Conservation (phyloP, 1,140 invertebrate genomes). For the Ceratosolen fusciceps region DNA sequence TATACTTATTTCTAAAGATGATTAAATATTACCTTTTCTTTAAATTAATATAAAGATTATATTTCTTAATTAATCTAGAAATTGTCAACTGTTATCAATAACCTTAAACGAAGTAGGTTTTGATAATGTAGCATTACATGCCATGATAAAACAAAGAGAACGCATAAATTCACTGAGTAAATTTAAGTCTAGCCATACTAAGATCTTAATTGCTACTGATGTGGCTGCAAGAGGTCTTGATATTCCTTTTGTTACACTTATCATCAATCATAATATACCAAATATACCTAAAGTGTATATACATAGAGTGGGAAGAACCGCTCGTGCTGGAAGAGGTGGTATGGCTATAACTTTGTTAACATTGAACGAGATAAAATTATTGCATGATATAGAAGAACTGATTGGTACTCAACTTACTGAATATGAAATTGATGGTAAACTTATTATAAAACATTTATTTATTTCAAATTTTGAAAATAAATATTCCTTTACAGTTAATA, state of each 20-base stretch:
- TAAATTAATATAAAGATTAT: background rate
- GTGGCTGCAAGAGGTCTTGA: conserved; percentile 94
- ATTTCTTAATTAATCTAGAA: conserved; percentile 70
- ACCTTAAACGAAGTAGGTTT: conserved; percentile 89
- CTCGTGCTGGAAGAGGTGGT: conserved; percentile 89
- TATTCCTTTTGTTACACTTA: conserved; percentile 90
- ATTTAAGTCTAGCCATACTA: conserved; percentile 88
- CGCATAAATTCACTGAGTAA: conserved; percentile 83
- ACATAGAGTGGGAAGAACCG: conserved; percentile 96
- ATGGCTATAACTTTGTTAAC: conserved; percentile 92
- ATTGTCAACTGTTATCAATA: conserved; percentile 89
- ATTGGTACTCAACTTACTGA: conserved; percentile 90
- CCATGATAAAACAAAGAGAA: conserved; percentile 87
- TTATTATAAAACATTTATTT: too few species aligned
- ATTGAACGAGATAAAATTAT: conserved; percentile 89
- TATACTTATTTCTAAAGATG: too few species aligned
- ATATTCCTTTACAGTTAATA: too few species aligned
- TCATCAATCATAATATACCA: conserved; percentile 95
- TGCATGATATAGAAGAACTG: conserved; percentile 88
- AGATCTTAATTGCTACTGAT: conserved; percentile 96
- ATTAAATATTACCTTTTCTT: background rate
- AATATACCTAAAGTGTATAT: conserved; percentile 94
- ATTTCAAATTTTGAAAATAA: too few species aligned
- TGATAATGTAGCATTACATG: conserved; percentile 88
- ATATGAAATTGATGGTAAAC: conserved; percentile 87